Evolutionary conservation across 53 echinoderm and acorn worm species (phyloP).

Genomic region (Luidia sarsii): DNA sequence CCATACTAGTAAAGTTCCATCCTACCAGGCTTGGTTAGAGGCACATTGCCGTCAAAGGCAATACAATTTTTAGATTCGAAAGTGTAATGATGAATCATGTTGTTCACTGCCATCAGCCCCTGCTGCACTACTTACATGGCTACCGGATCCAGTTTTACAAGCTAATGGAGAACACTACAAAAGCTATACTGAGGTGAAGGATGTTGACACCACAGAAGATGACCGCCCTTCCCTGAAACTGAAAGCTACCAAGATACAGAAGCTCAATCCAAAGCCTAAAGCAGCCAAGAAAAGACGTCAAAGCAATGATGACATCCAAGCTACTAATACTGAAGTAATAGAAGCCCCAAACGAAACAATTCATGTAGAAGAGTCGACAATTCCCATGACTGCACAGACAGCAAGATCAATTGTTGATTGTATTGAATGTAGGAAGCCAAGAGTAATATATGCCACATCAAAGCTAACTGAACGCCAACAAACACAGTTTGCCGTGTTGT

Average conservation of each 20-base stretch:
- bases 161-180: conserved; percentile 14
- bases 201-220: conserved; percentile 10
- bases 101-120: neutral
- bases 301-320: neutral
- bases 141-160: conserved; percentile 1
- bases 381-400: conserved; percentile 9
- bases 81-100: conserved; percentile 5
- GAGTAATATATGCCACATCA: neutral
- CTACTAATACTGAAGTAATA: neutral
- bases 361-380: neutral
- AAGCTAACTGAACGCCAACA: conserved; percentile 5
- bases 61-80: conserved; percentile 17
- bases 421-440: neutral
- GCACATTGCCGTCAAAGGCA: conserved; percentile 4
- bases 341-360: neutral
- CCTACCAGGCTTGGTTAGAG: conserved; percentile 6
- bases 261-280: neutral
- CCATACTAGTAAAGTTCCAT: neutral
- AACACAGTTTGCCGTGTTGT: neutral
- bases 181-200: neutral
- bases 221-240: neutral
- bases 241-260: neutral
- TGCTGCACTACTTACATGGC: neutral
- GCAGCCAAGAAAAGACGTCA: neutral
- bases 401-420: conserved; percentile 1